Conservation (phyloP, 2,888 invertebrate genomes). For the Rhogogaster chlorosoma region DNA sequence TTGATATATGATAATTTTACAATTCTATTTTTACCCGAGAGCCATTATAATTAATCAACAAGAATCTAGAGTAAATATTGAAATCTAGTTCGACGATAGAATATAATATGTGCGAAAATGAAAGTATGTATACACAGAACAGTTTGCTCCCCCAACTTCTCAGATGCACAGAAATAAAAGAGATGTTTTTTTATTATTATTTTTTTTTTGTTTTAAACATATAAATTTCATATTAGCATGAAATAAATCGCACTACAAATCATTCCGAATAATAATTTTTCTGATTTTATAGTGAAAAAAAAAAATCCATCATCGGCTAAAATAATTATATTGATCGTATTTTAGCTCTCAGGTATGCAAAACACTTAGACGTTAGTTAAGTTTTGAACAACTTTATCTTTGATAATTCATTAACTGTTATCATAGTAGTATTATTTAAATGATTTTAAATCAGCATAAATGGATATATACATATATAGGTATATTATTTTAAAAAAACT, state of each 20-base stretch:
- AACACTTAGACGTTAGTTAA: neutral
- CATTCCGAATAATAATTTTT: neutral
- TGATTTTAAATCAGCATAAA: constrained; percentile 24
- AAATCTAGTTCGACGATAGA: neutral
- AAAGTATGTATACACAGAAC: constrained; percentile 1
- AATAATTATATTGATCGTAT: neutral
- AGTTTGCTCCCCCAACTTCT: neutral
- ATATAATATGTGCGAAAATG: neutral
- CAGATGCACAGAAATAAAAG: neutral
- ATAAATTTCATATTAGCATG: neutral
- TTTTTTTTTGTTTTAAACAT: no score
- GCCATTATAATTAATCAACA: constrained; percentile 14
- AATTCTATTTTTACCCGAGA: constrained; percentile 3
- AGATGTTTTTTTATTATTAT: neutral
- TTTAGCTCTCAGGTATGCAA: constrained; percentile 12
- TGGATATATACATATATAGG: neutral
- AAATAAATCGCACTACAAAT: neutral
- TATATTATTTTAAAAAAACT: neutral
- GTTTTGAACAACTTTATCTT: neutral
- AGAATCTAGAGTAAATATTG: neutral
- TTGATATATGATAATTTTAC: neutral
- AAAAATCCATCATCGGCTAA: neutral
- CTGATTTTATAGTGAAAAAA: neutral
- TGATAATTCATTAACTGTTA: neutral
- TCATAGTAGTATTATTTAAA: neutral